Evolutionary conservation across 2,888 invertebrate species (phyloP).

Genomic region (Loripinus fragilis): DNA sequence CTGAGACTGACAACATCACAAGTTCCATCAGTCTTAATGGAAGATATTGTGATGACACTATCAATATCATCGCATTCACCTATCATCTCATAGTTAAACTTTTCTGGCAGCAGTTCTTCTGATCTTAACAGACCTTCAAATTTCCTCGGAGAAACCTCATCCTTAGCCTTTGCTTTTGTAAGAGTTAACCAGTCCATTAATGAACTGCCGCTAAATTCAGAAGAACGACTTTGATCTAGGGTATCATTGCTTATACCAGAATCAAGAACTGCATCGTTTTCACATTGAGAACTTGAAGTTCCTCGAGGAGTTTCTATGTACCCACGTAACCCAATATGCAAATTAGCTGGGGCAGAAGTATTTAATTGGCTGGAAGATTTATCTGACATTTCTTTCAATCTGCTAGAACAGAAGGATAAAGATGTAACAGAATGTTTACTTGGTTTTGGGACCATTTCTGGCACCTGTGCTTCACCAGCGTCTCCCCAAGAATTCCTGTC

Average conservation of each 20-base stretch:
- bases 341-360: neutral
- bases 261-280: neutral
- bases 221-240: neutral
- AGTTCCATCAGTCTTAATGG: neutral
- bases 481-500: no score
- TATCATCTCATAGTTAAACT: neutral
- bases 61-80: neutral
- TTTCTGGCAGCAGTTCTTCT: neutral
- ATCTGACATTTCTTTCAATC: neutral
- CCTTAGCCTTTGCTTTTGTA: neutral
- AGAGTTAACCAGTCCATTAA: neutral
- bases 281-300: neutral
- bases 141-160: neutral
- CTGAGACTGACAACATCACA: neutral
- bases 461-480: no score
- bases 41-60: constrained; percentile 7
- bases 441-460: neutral
- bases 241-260: constrained; percentile 1
- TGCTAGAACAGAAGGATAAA: neutral
- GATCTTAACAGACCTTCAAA: neutral
- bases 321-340: neutral
- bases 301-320: neutral
- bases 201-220: neutral
- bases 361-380: neutral
- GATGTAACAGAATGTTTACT: neutral